phyloP scores from a whole-genome alignment of 2,113 vertebrate genomes.

The Halichoerus grypus region DNA sequence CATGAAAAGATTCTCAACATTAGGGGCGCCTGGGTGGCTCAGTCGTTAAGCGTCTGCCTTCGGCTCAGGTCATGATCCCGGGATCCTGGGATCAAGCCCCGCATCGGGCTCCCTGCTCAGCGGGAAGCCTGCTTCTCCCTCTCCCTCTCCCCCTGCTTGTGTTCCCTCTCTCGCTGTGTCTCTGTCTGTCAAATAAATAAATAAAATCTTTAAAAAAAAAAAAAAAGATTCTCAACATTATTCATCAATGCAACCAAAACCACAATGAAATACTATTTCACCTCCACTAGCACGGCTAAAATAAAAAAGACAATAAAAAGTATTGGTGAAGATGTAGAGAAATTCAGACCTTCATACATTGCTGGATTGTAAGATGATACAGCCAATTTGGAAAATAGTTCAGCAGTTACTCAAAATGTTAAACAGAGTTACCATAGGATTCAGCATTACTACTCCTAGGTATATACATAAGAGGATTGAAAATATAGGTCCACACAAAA shows the following conservation, averaged over 20 bases:
- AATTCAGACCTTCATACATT: neutral
- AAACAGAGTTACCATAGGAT: neutral
- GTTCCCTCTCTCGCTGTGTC: no score
- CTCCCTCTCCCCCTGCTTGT: no score
- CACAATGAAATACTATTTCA: slow-evolving; percentile 5
- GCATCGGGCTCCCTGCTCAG: no score
- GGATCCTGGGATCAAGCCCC: no score
- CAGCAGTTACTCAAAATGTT: slow-evolving; percentile 4
- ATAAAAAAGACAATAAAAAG: slow-evolving; percentile 18
- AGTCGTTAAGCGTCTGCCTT: no score
- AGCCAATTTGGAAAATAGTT: slow-evolving; percentile 2
- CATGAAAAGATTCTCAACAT: slow-evolving; percentile 18
- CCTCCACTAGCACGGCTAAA: neutral
- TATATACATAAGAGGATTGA: neutral
- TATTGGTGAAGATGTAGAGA: neutral
- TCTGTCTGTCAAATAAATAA: no score
- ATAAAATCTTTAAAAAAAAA: no score
- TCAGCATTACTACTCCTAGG: neutral
- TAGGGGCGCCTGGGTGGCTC: no score
- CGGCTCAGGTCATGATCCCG: no score
- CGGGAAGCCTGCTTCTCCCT: no score
- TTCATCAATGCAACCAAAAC: slow-evolving; percentile 28
- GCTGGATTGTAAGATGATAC: neutral
- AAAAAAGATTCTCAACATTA: neutral
- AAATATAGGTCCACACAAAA: slow-evolving; percentile 16